Percentiles rank a stretch among this genome's conserved stretches.
These are phyloP conservation scores for Lampris incognitus DNA, from an alignment of 2,113 vertebrate genomes.

Conservation along the genomic window DNA sequence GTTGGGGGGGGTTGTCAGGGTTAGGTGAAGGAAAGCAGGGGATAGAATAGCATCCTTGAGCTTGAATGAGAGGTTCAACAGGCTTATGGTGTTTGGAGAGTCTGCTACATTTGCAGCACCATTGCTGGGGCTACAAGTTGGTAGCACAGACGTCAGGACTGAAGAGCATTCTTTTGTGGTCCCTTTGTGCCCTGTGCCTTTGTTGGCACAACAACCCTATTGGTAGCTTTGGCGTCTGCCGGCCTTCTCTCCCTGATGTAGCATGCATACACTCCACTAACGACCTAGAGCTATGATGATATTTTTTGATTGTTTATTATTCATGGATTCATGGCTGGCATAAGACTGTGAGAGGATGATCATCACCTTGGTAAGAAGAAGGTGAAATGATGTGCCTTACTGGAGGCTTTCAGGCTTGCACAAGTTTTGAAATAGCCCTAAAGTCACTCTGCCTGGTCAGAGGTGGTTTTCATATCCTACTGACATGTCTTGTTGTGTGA, in stretches of 20 bases:
- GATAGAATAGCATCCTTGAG: neutral
- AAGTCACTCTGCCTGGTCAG: neutral
- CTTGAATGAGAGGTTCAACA: conserved; percentile 5
- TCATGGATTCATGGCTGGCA: neutral
- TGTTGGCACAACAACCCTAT: conserved; percentile 67
- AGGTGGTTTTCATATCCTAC: neutral
- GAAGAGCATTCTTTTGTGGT: conserved; percentile 34
- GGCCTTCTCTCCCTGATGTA: conserved; percentile 47
- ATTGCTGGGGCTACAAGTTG: conserved; percentile 16
- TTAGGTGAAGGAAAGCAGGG: neutral
- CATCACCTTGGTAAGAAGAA: conserved; percentile 8
- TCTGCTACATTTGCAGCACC: conserved; percentile 35
- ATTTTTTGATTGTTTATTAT: conserved; percentile 25
- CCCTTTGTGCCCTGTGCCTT: conserved; percentile 55
- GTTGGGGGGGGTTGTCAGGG: neutral
- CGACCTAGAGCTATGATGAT: conserved; percentile 29
- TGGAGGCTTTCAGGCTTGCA: neutral
- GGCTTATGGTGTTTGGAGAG: conserved; percentile 5
- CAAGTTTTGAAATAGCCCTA: neutral
- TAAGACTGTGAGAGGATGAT: conserved; percentile 11
- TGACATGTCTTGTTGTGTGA: conserved; percentile 13
- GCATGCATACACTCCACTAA: conserved; percentile 15
- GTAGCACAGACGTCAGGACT: conserved; percentile 53
- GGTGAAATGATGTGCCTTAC: neutral
- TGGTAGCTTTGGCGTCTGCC: conserved; percentile 42